phyloP scores from a whole-genome alignment of 2,113 vertebrate genomes.

The Bambusicola thoracicus region DNA sequence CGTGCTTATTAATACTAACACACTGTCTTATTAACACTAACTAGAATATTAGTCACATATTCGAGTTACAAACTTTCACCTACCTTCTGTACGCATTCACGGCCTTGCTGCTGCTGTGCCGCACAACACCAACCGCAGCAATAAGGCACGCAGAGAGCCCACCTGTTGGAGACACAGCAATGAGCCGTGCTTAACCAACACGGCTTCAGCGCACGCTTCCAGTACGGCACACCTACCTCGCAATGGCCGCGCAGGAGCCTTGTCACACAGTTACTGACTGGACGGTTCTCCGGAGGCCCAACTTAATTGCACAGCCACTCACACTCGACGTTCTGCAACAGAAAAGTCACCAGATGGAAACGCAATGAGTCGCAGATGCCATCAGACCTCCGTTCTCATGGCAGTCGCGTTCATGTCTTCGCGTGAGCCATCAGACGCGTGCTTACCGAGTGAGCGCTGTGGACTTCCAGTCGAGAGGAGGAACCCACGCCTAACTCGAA shows the following conservation, averaged over 20 bases:
- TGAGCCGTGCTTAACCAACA: neutral
- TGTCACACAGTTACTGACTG: neutral
- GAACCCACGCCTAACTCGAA: no score
- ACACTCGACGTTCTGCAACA: neutral
- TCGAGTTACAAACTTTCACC: neutral
- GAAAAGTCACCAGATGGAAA: conserved; percentile 21
- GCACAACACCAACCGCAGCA: neutral
- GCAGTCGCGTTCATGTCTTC: neutral
- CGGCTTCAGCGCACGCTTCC: neutral
- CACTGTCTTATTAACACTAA: neutral
- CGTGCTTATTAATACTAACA: no score
- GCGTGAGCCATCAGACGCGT: neutral
- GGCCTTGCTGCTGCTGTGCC: neutral
- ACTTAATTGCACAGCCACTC: neutral
- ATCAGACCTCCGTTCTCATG: neutral
- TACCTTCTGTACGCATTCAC: neutral
- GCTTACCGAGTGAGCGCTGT: neutral
- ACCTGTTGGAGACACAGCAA: neutral
- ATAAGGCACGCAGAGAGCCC: neutral
- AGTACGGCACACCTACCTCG: neutral
- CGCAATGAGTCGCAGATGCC: conserved; percentile 12
- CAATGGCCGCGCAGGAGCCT: neutral
- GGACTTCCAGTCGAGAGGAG: no score
- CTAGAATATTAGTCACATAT: no score
- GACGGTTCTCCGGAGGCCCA: neutral